Base-by-base conservation (phyloP, 1,140 invertebrate genomes). In the Pissodes strobi region DNA sequence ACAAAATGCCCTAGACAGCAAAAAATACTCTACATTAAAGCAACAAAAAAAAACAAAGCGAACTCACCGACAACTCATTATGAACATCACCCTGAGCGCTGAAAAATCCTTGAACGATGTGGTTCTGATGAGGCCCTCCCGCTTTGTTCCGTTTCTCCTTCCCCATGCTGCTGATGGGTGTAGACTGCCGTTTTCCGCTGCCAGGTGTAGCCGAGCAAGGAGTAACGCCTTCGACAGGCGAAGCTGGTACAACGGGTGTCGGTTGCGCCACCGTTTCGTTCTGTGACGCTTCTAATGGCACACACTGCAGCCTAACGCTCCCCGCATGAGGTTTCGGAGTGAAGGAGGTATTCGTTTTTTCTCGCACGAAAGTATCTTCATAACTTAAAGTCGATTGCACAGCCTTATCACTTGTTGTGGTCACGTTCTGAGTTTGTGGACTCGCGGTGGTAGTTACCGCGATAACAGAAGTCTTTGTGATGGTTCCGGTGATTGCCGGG, bases 21-120 rank as follows among this genome's bases (percentile, higher is more conserved):
- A 39, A 8, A 39, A 15, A 15, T 41, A 49, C 8, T 13, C 46
- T 18, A 49, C 46, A 22, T 49, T 12, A 23, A 46, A 13, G 17
- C 37, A 30, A 57, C 9, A 22, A n/a, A n/a, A 18, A 52, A 45
- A 59, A 59, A 48, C 0, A 18, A 43, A 60, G 48, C 22, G 4
- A 63, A 72, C 70, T 72, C 34, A 72, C 70, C 66, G 62, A 57
- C 23, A 68, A 49, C 46, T 69, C 69, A 25, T 53, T 70, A 27
- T 70, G 66, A 18, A 70, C 52, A 25, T 69, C 59, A 51, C 61
- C 62, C n/a, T 63, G 46, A 9, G 12, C 46, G 9, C 72, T 60
- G 78, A 77, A 48, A 25, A 49, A 56, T 39, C 37, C 55, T 12
- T 38, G 39, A 12, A 61, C 34, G 17, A 4, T 46, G 19, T 22